Evolutionary conservation across 2,797 vertebrate genomes (phyloP), one percentile per base, ranked within the genome.

Genomic region (Botia kubotai): DNA sequence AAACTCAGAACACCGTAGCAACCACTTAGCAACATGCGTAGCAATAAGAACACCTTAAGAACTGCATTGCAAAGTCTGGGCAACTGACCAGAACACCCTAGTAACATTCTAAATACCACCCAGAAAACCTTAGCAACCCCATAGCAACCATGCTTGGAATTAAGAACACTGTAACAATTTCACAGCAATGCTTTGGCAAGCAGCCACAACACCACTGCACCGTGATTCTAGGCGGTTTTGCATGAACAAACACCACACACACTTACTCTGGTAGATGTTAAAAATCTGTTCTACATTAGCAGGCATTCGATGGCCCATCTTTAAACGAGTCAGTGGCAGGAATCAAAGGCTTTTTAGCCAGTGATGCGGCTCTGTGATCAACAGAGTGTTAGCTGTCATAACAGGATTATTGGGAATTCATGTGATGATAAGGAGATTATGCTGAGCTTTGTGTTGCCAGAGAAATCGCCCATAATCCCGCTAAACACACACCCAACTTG

Each of bases 361-460:
- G 50, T 33, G 60, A 74, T 53, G 70, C 78, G 12, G 78, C 50
- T 79, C 77, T 80, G 78, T 73, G 78, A 80, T 80, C 87, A 85
- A 86, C 87, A 88, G 89, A 88, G 89, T 90, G 89, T 90, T 82
- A 75, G 85, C 84, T 88, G 85, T 81, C 87, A 86, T 89, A 83
- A 92, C 90, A 58, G 79, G 89, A 92, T 92, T 91, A 92, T 87
- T 89, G 89, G 85, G 89, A 87, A 89, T 85, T 76, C 77, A 90
- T 87, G 91, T 91, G 90, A 91, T 88, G 87, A 87, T 91, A 92
- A 93, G 46, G 71, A 90, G 88, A 91, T 91, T 92, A 91, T 84
- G 86, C 86, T 48, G 82, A 88, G 87, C 87, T 86, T 88, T 75
- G 86, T 89, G 82, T 88, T 91, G 88, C 84, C 89, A 88, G 75